Evolutionary conservation across 2,797 vertebrate species (phyloP), one percentile per base, ranked within the genome.

Genomic region (Emys orbicularis): DNA sequence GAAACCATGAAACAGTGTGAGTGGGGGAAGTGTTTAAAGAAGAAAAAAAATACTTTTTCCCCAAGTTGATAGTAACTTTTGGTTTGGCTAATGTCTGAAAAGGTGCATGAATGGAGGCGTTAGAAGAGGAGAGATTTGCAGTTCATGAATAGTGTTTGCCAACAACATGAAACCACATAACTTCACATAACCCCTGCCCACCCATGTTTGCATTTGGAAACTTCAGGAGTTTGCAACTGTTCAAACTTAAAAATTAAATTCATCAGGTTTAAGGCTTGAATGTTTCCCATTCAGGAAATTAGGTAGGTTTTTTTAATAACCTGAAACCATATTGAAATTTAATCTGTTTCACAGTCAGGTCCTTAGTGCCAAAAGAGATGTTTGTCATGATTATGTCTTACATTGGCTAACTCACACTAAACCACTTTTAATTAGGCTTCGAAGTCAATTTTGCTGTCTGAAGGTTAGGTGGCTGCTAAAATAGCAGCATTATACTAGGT

Each of bases 21-120:
- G 31, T 81, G 34, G 79, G 37, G 6, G 85, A 47, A 11, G 53
- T 25, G n/a, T 37, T 76, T 84, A 94, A 18, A 91, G 52, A 90
- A 54, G 53, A 95, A 93, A 50, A 6, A n/a, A n/a, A 86, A 93
- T 83, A 56, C 74, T 85, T 84, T 90, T 93, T 5, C n/a, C 65
- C n/a, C 94, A 90, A 87, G 37, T 57, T 15, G 0, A 61, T 89
- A 79, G 72, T 65, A 89, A 50, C 34, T 94, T 92, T 92, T 95
- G 84, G 79, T 91, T 92, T 95, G 91, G 86, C 91, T 83, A 84
- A 19, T 83, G 74, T 90, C 90, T 93, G 53, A 88, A 92, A 92
- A 94, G 29, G 81, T 82, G 84, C n/a, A 74, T 41, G 84, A 95
- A 91, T 80, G 53, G 77, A 79, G 86, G 31, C 31, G 11, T 74